A percentile compares a stretch with the other conserved stretches of the same genome.
Conservation (phyloP, 2,888 invertebrate species). For the Sialis fuliginosa region DNA sequence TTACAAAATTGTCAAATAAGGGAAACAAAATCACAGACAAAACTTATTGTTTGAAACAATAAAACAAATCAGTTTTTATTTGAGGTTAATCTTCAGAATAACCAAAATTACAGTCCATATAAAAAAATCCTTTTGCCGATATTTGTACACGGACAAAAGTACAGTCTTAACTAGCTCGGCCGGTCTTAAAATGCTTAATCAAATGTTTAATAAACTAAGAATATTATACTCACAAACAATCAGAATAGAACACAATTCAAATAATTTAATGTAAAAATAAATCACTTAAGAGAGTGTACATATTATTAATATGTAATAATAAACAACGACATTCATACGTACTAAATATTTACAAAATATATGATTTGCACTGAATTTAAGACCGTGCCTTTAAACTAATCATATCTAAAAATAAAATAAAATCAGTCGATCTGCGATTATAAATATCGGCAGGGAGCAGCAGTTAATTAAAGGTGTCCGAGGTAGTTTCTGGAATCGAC, state of each 20-base stretch:
- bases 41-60: constrained; percentile 3
- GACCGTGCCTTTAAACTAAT: background rate
- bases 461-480: background rate
- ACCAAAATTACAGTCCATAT: too few relatives aligned
- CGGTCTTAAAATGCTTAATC: too few relatives aligned
- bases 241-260: too few relatives aligned
- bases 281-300: too few relatives aligned
- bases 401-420: background rate
- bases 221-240: too few relatives aligned
- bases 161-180: background rate
- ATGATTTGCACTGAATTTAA: background rate
- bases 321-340: too few relatives aligned
- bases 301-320: too few relatives aligned
- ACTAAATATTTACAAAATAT: background rate
- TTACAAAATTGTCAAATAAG: background rate
- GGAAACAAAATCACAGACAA: constrained; percentile 4
- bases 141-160: background rate
- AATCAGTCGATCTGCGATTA: constrained; percentile 1
- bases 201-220: too few relatives aligned
- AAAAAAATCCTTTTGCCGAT: too few relatives aligned
- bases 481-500: too few relatives aligned
- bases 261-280: too few relatives aligned
- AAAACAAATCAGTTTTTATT: background rate
- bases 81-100: too few relatives aligned
- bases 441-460: background rate